phyloP scores from a whole-genome alignment of 92 coral and sea anemone species.

The Chrysogorgia sp. region DNA sequence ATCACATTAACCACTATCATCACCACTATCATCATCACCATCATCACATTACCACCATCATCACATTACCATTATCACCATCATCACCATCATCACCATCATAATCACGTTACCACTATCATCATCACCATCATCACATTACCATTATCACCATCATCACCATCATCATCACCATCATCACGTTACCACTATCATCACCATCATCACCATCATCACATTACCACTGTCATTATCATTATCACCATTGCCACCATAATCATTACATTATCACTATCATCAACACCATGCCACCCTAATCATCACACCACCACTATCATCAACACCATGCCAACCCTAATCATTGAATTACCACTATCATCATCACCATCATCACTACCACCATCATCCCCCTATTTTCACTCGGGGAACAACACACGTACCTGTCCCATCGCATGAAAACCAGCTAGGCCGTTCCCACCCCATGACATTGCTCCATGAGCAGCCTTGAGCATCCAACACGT shows the following conservation, averaged over 20 bases:
- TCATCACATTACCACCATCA: not conserved
- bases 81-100: constrained; percentile 4
- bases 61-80: not conserved
- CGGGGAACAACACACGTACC: constrained; percentile 43
- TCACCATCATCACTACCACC: not conserved
- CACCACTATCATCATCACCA: constrained; percentile 3
- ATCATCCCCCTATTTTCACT: not conserved
- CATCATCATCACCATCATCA: too few species aligned
- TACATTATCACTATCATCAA: too few species aligned
- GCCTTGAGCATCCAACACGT: constrained; percentile 69
- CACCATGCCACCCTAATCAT: too few species aligned
- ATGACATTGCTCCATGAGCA: constrained; percentile 80
- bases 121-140: too few species aligned
- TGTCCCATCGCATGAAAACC: constrained; percentile 65
- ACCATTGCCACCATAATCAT: too few species aligned
- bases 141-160: too few species aligned
- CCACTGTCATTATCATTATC: too few species aligned
- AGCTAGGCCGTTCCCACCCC: constrained; percentile 89
- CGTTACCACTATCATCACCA: too few species aligned
- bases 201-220: too few species aligned
- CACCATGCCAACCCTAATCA: not conserved
- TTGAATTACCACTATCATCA: not conserved
- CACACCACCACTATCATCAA: not conserved
- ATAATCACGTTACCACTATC: too few species aligned
- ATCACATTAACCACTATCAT: not conserved